Percentiles rank a stretch among this genome's conserved stretches.
phyloP scores from a whole-genome alignment of 2,797 vertebrate genomes.

The Nyctalus aviator region DNA sequence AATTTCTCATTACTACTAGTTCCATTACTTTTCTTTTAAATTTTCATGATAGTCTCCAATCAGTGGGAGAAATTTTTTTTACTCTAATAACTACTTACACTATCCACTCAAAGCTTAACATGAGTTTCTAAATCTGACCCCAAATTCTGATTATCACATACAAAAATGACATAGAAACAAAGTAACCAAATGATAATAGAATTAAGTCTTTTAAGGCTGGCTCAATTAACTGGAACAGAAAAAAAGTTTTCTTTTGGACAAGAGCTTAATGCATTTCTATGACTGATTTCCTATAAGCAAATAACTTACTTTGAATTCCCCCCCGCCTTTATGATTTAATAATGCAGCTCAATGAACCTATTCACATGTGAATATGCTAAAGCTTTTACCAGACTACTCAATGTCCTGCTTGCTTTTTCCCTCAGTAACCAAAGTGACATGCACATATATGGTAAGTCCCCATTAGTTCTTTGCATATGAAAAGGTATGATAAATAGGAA shows the following conservation, averaged over 20 bases:
- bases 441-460: not conserved
- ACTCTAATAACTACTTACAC: slow-evolving; percentile 44
- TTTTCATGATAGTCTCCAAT: not conserved
- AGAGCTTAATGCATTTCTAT: slow-evolving; percentile 36
- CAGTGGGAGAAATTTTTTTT: slow-evolving; percentile 53
- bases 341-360: slow-evolving; percentile 69
- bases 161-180: slow-evolving; percentile 57
- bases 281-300: slow-evolving; percentile 53
- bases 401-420: slow-evolving; percentile 5
- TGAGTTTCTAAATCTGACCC: slow-evolving; percentile 54
- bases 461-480: not conserved
- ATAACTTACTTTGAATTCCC: slow-evolving; percentile 62
- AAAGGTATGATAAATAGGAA: not conserved
- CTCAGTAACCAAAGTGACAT: slow-evolving; percentile 40
- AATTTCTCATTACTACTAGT: slow-evolving; percentile 22
- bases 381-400: slow-evolving; percentile 29
- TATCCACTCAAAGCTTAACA: slow-evolving; percentile 48
- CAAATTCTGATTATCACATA: slow-evolving; percentile 46
- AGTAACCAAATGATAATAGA: slow-evolving; percentile 49
- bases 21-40: slow-evolving; percentile 50
- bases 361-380: slow-evolving; percentile 67
- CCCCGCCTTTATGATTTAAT: slow-evolving; percentile 70
- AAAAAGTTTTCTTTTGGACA: slow-evolving; percentile 51
- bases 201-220: slow-evolving; percentile 42
- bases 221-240: slow-evolving; percentile 1